Evolutionary conservation across 2,888 invertebrate species (phyloP).

Genomic region (Yponomeuta plumbellus): DNA sequence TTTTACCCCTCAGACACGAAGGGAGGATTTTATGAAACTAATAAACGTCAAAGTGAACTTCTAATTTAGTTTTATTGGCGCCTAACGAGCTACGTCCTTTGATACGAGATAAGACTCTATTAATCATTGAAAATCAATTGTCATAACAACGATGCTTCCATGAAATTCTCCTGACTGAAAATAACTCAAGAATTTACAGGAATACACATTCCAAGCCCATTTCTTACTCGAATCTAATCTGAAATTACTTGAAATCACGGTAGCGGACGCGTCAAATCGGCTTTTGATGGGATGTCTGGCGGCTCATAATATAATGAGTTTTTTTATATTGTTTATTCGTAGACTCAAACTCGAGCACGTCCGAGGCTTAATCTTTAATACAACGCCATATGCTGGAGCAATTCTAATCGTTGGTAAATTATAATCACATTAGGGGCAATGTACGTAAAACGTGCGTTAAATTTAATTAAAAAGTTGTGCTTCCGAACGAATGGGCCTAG

Average conservation of each 20-base stretch:
- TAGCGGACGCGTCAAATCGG: constrained; percentile 5
- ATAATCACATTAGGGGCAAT: constrained; percentile 55
- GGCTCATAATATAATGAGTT: constrained; percentile 4
- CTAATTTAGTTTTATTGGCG: constrained; percentile 38
- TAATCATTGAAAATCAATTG: constrained; percentile 8
- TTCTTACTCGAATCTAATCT: not conserved
- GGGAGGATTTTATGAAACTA: constrained; percentile 57
- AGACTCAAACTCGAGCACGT: not conserved
- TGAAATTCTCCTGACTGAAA: not conserved
- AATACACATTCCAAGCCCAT: not conserved
- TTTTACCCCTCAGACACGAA: constrained; percentile 38
- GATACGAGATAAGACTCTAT: constrained; percentile 11
- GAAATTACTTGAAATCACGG: not conserved
- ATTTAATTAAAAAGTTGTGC: constrained; percentile 59
- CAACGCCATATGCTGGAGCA: constrained; percentile 6
- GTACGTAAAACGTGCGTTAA: constrained; percentile 59
- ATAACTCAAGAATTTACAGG: not conserved
- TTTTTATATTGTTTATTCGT: constrained; percentile 8
- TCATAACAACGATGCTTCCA: not conserved
- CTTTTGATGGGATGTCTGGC: constrained; percentile 4
- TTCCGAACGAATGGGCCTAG: constrained; percentile 41
- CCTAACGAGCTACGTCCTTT: constrained; percentile 28
- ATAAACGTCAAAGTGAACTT: constrained; percentile 62
- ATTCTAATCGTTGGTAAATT: constrained; percentile 40
- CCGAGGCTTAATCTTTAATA: not conserved